Percentiles rank a stretch among this genome's conserved stretches.
phyloP scores from a whole-genome alignment of 1,140 invertebrate species.

The Cyclargus thomasi region DNA sequence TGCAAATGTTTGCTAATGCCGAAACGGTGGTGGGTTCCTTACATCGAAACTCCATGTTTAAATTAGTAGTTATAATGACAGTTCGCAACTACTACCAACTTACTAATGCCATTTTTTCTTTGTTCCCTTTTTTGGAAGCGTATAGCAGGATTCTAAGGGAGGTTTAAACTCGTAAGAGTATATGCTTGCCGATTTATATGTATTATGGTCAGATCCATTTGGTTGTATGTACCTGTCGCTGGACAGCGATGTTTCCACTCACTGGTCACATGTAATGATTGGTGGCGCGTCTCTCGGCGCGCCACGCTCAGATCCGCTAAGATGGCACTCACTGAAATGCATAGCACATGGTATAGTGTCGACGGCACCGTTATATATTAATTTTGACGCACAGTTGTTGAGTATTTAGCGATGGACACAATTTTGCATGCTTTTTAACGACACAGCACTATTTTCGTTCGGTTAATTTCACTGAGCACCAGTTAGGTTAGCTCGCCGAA shows the following conservation, averaged over 20 bases:
- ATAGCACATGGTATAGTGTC: conserved; percentile 79
- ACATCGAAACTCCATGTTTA: conserved; percentile 26
- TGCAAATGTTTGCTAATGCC: conserved; percentile 38
- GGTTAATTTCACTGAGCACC: conserved; percentile 67
- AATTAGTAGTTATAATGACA: conserved; percentile 18
- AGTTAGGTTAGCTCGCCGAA: conserved; percentile 54
- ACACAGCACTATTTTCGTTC: conserved; percentile 72
- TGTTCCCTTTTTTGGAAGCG: conserved; percentile 61
- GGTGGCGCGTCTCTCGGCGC: conserved; percentile 54
- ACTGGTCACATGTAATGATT: conserved; percentile 82
- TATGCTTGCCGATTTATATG: conserved; percentile 67
- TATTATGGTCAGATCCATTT: conserved; percentile 47
- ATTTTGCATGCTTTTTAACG: conserved; percentile 75
- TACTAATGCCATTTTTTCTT: conserved; percentile 73
- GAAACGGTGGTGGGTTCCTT: conserved; percentile 46
- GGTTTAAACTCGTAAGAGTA: conserved; percentile 68
- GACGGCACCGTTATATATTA: conserved; percentile 78
- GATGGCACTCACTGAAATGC: conserved; percentile 79
- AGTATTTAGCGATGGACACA: conserved; percentile 76
- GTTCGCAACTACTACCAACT: conserved; percentile 38
- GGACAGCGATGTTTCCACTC: conserved; percentile 72
- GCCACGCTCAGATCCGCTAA: conserved; percentile 41
- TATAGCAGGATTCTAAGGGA: conserved; percentile 74
- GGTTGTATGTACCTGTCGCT: conserved; percentile 46
- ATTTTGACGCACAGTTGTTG: conserved; percentile 77